Evolutionary conservation across 1,140 invertebrate species (phyloP), one percentile per base, ranked within the genome.

Genomic region (Papilio machaon): DNA sequence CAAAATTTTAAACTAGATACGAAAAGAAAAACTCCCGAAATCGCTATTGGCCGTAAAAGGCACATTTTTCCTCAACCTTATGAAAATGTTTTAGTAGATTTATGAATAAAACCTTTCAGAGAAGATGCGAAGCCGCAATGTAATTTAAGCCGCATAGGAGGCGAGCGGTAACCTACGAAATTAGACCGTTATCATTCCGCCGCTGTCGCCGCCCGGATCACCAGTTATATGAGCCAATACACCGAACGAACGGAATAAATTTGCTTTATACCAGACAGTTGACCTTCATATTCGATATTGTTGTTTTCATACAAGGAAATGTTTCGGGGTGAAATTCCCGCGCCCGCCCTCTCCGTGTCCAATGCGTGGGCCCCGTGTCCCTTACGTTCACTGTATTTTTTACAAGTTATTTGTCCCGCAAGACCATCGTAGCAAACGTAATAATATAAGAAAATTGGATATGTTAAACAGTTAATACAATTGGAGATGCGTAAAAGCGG

Each of bases 21-120:
- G 64, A 60, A 60, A 58, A 76, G 73, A 84, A 85, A 84, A 83
- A 86, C 87, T 86, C 83, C 85, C 85, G 81, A 89, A 90, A 87
- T 87, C 85, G 87, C 86, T 84, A 87, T 88, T 86, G 47, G 89
- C 84, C 85, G 82, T 86, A 86, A 91, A 88, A 89, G 85, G 88
- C 89, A 91, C 89, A 90, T 89, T 93, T 91, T 88, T 87, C 85
- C 83, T 85, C 85, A 90, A 92, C 87, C 91, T 94, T 92, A 92
- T 94, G 91, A 92, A 93, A 94, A 92, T 88, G 91, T 92, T 93
- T 84, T 89, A 87, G 85, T 89, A 92, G 92, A 94, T 94, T 94
- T 94, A 93, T 94, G 91, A 94, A 94, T 93, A 92, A 94, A 94
- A 93, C 92, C 92, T 94, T 92, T 93, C 91, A 92, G 89, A 87